Evolutionary conservation across 2,113 vertebrate species (phyloP).

Genomic region (Gymnocephalus cernua): DNA sequence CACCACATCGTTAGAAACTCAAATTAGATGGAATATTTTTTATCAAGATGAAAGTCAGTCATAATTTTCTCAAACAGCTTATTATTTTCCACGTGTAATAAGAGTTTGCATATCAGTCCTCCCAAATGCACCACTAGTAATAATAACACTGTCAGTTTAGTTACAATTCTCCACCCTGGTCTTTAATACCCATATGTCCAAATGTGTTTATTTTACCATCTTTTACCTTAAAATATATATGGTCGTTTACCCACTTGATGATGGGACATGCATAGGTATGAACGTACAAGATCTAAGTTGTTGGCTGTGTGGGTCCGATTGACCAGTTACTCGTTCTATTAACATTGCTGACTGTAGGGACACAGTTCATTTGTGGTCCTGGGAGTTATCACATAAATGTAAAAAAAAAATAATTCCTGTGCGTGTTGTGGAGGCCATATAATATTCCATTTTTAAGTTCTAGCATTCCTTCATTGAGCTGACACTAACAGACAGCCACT

Average conservation of each 20-base stretch:
- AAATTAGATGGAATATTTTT: conserved; percentile 50
- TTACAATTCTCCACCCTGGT: not conserved
- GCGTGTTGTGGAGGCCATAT: not conserved
- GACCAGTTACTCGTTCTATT: too few species aligned
- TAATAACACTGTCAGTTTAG: conserved; percentile 17
- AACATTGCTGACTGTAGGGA: not conserved
- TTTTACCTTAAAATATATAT: too few species aligned
- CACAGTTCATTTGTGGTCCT: not conserved
- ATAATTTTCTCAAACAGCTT: conserved; percentile 55
- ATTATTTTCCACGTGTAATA: conserved; percentile 44
- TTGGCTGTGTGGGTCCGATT: not conserved
- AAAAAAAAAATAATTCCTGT: not conserved
- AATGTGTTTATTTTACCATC: too few species aligned
- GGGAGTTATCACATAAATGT: not conserved
- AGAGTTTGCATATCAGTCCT: conserved; percentile 25
- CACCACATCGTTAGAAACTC: conserved; percentile 39
- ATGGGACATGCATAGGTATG: not conserved
- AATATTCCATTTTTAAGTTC: not conserved
- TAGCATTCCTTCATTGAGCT: not conserved
- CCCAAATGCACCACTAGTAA: not conserved
- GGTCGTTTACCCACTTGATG: not conserved
- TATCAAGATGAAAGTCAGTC: conserved; percentile 63
- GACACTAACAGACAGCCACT: not conserved
- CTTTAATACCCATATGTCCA: not conserved
- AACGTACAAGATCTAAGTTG: not conserved